Percentiles rank a stretch among this genome's conserved stretches.
Conservation (phyloP, 2,888 invertebrate genomes). For the Tuberolachnus salignus region DNA sequence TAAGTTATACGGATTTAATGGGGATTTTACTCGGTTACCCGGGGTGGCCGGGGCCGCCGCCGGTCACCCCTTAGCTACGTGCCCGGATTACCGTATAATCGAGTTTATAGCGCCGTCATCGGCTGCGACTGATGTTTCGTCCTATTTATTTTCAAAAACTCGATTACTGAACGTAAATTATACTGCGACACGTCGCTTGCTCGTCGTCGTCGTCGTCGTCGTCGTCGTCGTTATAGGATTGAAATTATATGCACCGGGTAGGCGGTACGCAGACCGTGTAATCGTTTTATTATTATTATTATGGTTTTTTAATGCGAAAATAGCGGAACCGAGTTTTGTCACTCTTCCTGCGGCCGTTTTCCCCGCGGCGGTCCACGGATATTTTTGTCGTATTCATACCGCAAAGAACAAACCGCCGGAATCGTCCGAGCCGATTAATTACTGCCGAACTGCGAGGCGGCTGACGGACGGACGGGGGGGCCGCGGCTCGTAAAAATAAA, state of each 20-base stretch:
- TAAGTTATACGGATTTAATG: no score
- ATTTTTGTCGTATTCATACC: slow-evolving; percentile 48
- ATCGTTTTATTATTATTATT: slow-evolving; percentile 40
- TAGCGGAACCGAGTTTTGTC: slow-evolving; percentile 30
- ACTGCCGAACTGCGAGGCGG: not conserved
- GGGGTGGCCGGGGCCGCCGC: no score
- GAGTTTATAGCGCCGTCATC: no score
- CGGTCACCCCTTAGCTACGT: no score
- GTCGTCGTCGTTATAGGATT: not conserved
- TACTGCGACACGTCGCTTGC: not conserved
- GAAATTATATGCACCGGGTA: not conserved
- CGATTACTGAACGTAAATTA: slow-evolving; percentile 30
- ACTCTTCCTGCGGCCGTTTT: not conserved
- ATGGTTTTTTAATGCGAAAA: slow-evolving; percentile 40
- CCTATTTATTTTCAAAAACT: slow-evolving; percentile 32
- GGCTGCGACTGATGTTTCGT: no score
- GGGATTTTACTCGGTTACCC: no score
- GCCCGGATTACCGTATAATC: no score
- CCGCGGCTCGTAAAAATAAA: slow-evolving; percentile 43
- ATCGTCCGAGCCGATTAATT: slow-evolving; percentile 40
- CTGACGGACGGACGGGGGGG: slow-evolving; percentile 11
- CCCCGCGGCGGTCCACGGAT: not conserved
- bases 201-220: not conserved
- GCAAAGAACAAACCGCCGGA: slow-evolving; percentile 28
- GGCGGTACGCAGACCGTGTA: not conserved